Percentiles rank a stretch among this genome's conserved stretches.
Conservation (phyloP, 2,888 invertebrate genomes). For the Campoletis raptor region DNA sequence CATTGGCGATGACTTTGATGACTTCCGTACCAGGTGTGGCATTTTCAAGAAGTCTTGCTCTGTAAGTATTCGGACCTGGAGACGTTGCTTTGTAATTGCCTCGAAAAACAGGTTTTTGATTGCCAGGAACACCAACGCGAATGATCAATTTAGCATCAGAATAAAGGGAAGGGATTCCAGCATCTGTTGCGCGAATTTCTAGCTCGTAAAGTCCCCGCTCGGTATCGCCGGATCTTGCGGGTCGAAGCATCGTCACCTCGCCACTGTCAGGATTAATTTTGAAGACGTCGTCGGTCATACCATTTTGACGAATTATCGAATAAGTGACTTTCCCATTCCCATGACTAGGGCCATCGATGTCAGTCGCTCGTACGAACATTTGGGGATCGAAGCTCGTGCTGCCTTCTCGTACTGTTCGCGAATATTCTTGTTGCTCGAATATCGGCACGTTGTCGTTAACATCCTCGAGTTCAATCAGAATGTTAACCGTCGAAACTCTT, state of each 20-base stretch:
- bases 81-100: constrained; percentile 89
- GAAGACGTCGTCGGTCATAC: constrained; percentile 87
- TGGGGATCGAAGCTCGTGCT: constrained; percentile 92
- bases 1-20: constrained; percentile 90
- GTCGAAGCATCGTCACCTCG: constrained; percentile 88
- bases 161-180: constrained; percentile 89
- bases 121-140: constrained; percentile 92
- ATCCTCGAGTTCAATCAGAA: constrained; percentile 90
- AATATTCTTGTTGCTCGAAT: constrained; percentile 90
- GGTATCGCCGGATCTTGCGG: constrained; percentile 90
- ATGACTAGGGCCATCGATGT: constrained; percentile 90
- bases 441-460: constrained; percentile 92
- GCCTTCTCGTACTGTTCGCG: constrained; percentile 91
- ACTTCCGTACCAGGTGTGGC: constrained; percentile 89
- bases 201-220: constrained; percentile 91
- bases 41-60: constrained; percentile 90
- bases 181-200: constrained; percentile 89
- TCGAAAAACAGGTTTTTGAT: constrained; percentile 92
- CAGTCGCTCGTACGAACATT: constrained; percentile 91
- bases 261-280: constrained; percentile 89
- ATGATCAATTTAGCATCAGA: constrained; percentile 89
- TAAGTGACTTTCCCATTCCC: constrained; percentile 90
- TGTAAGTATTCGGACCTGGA: constrained; percentile 90
- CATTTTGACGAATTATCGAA: constrained; percentile 89
- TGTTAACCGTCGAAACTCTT: constrained; percentile 89